Evolutionary conservation across 2,888 invertebrate species (phyloP).

Genomic region (Drosophila sordidapex): DNA sequence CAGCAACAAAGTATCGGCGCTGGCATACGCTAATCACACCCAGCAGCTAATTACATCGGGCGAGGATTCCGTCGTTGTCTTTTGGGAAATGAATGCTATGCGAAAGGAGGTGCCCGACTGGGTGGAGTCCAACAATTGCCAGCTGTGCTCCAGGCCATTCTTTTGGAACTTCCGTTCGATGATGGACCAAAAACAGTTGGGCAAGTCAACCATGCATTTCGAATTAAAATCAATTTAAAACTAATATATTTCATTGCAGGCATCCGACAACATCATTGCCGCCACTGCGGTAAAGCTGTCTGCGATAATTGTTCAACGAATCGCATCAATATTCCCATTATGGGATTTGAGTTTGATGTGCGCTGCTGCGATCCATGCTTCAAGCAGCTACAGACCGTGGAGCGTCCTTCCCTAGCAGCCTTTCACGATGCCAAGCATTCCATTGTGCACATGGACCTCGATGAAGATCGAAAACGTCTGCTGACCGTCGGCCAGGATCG

Average conservation of each 20-base stretch:
- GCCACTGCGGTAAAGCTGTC: conserved; percentile 97
- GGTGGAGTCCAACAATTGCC: conserved; percentile 97
- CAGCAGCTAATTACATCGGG: conserved; percentile 94
- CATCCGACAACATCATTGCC: conserved; percentile 95
- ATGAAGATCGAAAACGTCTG: conserved; percentile 94
- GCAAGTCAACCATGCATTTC: conserved; percentile 69
- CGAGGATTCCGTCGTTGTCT: conserved; percentile 95
- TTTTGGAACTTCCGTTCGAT: conserved; percentile 99
- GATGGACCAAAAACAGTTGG: conserved; percentile 98
- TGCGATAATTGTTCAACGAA: conserved; percentile 96
- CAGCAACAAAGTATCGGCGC: conserved; percentile 95
- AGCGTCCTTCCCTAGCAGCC: conserved; percentile 96
- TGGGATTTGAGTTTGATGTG: conserved; percentile 99
- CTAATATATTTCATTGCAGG: conserved; percentile 61
- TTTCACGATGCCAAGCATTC: conserved; percentile 98
- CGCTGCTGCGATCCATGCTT: conserved; percentile 97
- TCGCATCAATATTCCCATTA: conserved; percentile 94
- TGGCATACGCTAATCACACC: conserved; percentile 93
- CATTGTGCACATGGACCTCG: conserved; percentile 94
- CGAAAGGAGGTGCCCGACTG: conserved; percentile 97
- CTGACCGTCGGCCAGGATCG: conserved; percentile 98
- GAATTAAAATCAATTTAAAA: neutral
- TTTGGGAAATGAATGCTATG: conserved; percentile 96
- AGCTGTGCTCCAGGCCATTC: conserved; percentile 97
- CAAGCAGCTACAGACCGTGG: conserved; percentile 91